Evolutionary conservation across 2,797 vertebrate genomes (phyloP).

Genomic region (Thaleichthys pacificus): DNA sequence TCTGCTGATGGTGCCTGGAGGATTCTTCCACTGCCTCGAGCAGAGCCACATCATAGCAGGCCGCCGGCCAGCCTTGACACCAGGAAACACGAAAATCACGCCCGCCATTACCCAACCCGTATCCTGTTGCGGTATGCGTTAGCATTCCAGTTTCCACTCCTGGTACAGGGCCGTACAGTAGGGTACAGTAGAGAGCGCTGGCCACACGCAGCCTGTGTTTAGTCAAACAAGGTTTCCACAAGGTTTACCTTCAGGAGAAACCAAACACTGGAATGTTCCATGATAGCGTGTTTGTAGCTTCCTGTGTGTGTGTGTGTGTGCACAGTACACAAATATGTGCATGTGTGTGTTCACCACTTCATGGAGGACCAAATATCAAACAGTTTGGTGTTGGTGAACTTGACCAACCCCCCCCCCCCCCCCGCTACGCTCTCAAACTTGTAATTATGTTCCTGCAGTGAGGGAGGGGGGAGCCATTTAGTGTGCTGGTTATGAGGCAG

Average conservation of each 20-base stretch:
- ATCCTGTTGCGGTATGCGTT: slow-evolving; percentile 83
- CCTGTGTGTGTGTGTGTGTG: neutral
- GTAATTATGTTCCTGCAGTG: no score
- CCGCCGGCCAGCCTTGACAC: slow-evolving; percentile 85
- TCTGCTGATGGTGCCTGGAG: slow-evolving; percentile 61
- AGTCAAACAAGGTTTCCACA: slow-evolving; percentile 75
- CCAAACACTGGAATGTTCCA: no score
- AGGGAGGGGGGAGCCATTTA: no score
- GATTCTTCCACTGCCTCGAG: slow-evolving; percentile 67
- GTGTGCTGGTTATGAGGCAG: no score
- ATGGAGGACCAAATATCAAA: no score
- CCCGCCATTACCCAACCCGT: slow-evolving; percentile 86
- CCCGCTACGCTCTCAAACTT: no score
- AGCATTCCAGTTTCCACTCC: slow-evolving; percentile 75
- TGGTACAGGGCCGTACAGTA: slow-evolving; percentile 17
- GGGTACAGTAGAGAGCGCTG: no score
- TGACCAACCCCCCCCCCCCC: no score
- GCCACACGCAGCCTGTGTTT: slow-evolving; percentile 80
- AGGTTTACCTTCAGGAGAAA: slow-evolving; percentile 45
- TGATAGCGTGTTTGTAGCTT: neutral
- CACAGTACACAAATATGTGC: no score
- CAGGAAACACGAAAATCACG: slow-evolving; percentile 93
- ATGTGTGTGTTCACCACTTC: no score
- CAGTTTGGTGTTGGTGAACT: no score
- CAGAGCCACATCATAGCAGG: slow-evolving; percentile 84